phyloP scores from a whole-genome alignment of 2,888 invertebrate genomes.

The Pediacus dermestoides region DNA sequence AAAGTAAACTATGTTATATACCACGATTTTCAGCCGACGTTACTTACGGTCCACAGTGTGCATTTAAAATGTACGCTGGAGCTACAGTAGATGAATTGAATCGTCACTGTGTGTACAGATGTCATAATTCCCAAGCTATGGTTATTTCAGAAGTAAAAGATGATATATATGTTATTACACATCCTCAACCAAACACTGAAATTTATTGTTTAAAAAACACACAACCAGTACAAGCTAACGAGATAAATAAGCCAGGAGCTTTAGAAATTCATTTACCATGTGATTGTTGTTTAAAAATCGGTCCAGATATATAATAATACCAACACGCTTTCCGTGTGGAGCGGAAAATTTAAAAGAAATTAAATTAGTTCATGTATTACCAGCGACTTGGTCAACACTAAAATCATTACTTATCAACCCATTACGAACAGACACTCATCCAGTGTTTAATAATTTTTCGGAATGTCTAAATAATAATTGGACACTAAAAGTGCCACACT shows the following conservation, averaged over 20 bases:
- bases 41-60: conserved; percentile 8
- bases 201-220: too few species aligned
- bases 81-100: conserved; percentile 9
- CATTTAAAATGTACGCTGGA: conserved; percentile 7
- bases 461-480: conserved; percentile 2
- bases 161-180: conserved; percentile 5
- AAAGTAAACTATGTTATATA: conserved; percentile 12
- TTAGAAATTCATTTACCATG: conserved; percentile 9
- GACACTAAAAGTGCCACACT: neutral
- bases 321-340: too few species aligned
- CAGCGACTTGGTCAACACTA: conserved; percentile 9
- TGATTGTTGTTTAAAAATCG: conserved; percentile 5
- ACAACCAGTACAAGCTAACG: too few species aligned
- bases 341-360: too few species aligned
- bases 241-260: neutral
- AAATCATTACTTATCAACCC: conserved; percentile 5
- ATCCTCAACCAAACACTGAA: conserved; percentile 4
- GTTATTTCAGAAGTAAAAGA: conserved; percentile 8
- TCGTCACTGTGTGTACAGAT: conserved; percentile 5
- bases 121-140: conserved; percentile 5
- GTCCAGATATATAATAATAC: too few species aligned
- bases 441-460: neutral
- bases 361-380: conserved; percentile 3
- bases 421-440: neutral
- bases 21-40: conserved; percentile 11